phyloP scores from a whole-genome alignment of 23 tunicate genomes.

The Styela plicata region DNA sequence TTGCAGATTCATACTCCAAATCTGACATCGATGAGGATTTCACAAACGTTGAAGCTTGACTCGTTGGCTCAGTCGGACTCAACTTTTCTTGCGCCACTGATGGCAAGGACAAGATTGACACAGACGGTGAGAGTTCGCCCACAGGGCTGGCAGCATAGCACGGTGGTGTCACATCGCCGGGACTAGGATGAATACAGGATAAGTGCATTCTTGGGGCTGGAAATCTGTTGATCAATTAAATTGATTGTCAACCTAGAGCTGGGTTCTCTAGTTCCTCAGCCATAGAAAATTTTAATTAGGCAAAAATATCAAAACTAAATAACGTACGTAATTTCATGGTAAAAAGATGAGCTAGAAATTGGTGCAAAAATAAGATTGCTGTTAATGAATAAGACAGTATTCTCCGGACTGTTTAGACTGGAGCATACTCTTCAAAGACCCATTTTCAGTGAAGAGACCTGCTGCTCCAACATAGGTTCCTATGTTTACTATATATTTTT shows the following conservation, averaged over 20 bases:
- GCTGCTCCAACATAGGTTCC: too few species aligned
- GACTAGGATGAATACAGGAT: conserved; percentile 57
- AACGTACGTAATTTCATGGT: too few species aligned
- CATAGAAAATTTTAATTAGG: too few species aligned
- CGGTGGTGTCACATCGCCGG: conserved; percentile 54
- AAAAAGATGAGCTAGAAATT: too few species aligned
- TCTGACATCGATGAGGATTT: conserved; percentile 85
- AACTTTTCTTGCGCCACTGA: conserved; percentile 35
- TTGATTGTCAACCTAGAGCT: background rate
- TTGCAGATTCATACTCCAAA: conserved; percentile 86
- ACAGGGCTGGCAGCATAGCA: conserved; percentile 2
- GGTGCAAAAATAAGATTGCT: too few species aligned
- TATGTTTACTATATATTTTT: too few species aligned
- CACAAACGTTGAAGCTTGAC: conserved; percentile 7
- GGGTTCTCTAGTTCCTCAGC: background rate
- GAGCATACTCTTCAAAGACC: too few species aligned
- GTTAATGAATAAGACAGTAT: too few species aligned
- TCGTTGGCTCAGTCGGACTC: conserved; percentile 8
- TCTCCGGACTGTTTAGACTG: too few species aligned
- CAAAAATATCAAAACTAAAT: too few species aligned
- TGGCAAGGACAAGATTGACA: conserved; percentile 30
- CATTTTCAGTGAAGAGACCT: too few species aligned
- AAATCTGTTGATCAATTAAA: conserved; percentile 21
- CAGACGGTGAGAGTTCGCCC: background rate
- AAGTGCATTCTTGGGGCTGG: conserved; percentile 40